These are phyloP conservation scores for Labeo calbasu DNA, from an alignment of 2,797 vertebrate genomes.

Conservation along the genomic window DNA sequence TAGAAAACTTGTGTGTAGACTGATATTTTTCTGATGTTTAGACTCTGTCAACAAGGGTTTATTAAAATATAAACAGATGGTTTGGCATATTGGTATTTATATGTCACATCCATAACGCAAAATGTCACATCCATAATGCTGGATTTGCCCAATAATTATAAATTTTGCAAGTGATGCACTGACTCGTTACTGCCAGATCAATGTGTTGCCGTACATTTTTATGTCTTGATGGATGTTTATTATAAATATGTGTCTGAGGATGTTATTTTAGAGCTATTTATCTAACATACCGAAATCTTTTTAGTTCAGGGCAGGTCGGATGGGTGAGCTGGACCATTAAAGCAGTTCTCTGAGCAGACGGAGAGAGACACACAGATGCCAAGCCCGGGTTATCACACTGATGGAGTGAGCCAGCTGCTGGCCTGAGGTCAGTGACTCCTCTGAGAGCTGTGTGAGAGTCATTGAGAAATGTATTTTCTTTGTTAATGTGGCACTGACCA, in stretches of 20 bases:
- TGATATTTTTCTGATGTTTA: no score
- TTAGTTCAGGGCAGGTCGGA: constrained; percentile 2
- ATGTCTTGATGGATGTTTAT: neutral
- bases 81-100: no score
- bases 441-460: constrained; percentile 46
- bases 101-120: no score
- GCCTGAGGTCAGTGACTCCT: constrained; percentile 60
- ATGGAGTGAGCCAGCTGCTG: constrained; percentile 58
- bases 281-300: neutral
- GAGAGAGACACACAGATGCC: constrained; percentile 50
- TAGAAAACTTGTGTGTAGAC: no score
- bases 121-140: no score
- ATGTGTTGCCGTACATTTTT: neutral
- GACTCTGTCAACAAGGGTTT: no score
- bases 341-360: constrained; percentile 42
- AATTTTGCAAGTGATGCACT: neutral
- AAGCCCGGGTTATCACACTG: constrained; percentile 57
- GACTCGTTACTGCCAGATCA: neutral
- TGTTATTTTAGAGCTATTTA: constrained; percentile 10
- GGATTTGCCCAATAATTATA: neutral
- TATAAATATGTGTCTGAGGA: neutral
- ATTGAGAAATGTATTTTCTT: constrained; percentile 42
- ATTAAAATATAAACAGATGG: no score
- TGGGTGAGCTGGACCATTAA: constrained; percentile 48
- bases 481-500: constrained; percentile 41